phyloP scores from a whole-genome alignment of 2,888 invertebrate genomes.

The Oscheius sp. region DNA sequence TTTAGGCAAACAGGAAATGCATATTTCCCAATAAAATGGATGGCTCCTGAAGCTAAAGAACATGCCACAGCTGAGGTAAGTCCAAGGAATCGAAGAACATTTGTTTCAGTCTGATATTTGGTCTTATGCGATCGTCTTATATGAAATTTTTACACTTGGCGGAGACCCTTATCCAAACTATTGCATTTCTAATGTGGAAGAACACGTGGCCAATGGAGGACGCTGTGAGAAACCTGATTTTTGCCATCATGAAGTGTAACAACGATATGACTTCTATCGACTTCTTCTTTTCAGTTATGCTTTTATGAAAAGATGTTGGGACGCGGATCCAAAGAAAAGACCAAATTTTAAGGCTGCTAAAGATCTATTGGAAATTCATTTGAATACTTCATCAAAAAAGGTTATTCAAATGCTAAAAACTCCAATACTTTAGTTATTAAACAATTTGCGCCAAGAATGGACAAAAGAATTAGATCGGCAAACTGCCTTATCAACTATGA shows the following conservation, averaged over 20 bases:
- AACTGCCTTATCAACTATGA: too few species aligned
- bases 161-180: conserved; percentile 77
- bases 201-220: conserved; percentile 80
- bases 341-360: conserved; percentile 78
- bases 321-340: conserved; percentile 79
- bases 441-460: conserved; percentile 30
- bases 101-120: conserved; percentile 69
- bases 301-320: conserved; percentile 89
- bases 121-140: conserved; percentile 75
- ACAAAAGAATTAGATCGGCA: conserved; percentile 32
- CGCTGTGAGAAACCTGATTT: conserved; percentile 86
- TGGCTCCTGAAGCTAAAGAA: conserved; percentile 95
- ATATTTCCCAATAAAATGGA: conserved; percentile 94
- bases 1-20: conserved; percentile 75
- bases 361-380: conserved; percentile 32
- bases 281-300: conserved; percentile 74
- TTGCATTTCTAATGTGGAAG: conserved; percentile 45
- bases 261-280: conserved; percentile 34
- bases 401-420: conserved; percentile 2
- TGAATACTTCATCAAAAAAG: conserved; percentile 26
- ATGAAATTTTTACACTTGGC: conserved; percentile 76
- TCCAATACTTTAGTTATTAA: conserved; percentile 33
- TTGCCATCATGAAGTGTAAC: conserved; percentile 82
- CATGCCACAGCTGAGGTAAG: conserved; percentile 75
- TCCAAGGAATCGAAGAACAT: neutral